These are phyloP conservation scores for Chrysomela aeneicollis DNA, from an alignment of 2,888 invertebrate species.

Conservation along the genomic window DNA sequence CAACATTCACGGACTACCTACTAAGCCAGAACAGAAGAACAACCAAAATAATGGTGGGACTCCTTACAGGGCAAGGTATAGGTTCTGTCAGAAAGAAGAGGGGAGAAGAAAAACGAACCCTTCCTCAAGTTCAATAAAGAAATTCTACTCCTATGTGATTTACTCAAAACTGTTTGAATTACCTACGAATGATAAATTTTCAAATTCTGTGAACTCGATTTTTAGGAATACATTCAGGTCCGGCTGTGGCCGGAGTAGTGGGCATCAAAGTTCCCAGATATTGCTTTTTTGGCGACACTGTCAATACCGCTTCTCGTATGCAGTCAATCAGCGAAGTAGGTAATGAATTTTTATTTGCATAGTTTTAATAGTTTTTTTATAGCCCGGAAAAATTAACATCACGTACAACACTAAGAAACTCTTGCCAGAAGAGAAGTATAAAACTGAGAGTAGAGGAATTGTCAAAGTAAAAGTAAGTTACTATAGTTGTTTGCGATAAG, in stretches of 20 bases:
- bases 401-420: conserved; percentile 75
- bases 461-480: conserved; percentile 78
- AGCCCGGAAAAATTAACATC: conserved; percentile 79
- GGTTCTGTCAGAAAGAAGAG: no score
- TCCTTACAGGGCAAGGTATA: no score
- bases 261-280: conserved; percentile 86
- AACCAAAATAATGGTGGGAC: no score
- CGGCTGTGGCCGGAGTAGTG: conserved; percentile 88
- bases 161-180: no score
- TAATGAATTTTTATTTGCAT: neutral
- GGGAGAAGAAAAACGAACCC: no score
- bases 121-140: no score
- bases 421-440: conserved; percentile 72
- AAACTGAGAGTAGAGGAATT: conserved; percentile 74
- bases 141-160: no score
- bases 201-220: no score
- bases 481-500: neutral
- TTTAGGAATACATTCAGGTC: conserved; percentile 87
- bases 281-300: conserved; percentile 90
- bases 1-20: no score
- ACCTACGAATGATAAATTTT: no score
- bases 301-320: conserved; percentile 92
- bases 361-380: conserved; percentile 43
- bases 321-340: conserved; percentile 72
- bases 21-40: no score